phyloP scores from a whole-genome alignment of 30 jellyfish, hydroid and myxozoan genomes.

The Turritopsis dohrnii region DNA sequence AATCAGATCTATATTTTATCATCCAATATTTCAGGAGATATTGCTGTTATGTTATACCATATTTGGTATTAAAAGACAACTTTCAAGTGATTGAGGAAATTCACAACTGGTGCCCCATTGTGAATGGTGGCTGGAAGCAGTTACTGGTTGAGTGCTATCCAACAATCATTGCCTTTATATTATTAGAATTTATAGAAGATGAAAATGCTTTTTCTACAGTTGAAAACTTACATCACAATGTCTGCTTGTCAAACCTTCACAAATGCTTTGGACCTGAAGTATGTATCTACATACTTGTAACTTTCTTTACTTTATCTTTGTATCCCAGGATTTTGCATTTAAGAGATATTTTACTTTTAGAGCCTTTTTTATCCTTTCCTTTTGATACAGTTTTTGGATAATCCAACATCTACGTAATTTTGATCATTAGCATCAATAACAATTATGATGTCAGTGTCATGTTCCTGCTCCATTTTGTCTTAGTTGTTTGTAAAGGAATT shows the following conservation, averaged over 20 bases:
- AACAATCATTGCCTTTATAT: not conserved
- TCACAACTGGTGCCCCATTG: not conserved
- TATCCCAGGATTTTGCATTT: not conserved
- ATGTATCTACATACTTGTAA: no score
- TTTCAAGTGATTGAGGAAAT: not conserved
- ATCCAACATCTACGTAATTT: not conserved
- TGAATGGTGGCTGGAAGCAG: not conserved
- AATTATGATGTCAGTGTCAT: not conserved
- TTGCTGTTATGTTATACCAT: not conserved
- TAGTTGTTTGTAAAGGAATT: not conserved
- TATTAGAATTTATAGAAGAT: not conserved
- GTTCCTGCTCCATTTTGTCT: no score
- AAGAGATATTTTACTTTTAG: not conserved
- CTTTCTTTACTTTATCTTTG: not conserved
- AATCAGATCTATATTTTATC: not conserved
- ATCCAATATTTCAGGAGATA: not conserved
- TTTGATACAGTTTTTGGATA: not conserved
- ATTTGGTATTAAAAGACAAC: not conserved
- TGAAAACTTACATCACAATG: not conserved
- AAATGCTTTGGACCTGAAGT: not conserved
- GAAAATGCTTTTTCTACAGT: not conserved
- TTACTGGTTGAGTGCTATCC: not conserved
- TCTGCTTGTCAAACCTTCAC: not conserved
- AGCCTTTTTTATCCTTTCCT: not conserved
- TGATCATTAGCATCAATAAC: not conserved